Evolutionary conservation across 2,797 vertebrate species (phyloP), one percentile per base, ranked within the genome.

Genomic region (Spinus olivaceus): DNA sequence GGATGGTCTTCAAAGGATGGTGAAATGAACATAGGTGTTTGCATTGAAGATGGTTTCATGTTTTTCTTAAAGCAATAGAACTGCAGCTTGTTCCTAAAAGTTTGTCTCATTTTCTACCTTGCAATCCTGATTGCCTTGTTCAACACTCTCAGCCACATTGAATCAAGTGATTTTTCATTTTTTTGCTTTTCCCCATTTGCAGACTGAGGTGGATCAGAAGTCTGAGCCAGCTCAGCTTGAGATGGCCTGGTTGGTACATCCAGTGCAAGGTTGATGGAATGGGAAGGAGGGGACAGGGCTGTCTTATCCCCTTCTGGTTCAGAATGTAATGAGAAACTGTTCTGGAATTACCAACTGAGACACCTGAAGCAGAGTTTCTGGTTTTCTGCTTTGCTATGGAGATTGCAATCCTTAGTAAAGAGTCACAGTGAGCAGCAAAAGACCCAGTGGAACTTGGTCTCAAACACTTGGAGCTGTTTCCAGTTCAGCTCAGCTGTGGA

Each of bases 391-490:
- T 76, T 65, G n/a, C 47, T 53, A 0, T 25, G 50, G 37, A 79
- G 35, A 28, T 17, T 76, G 47, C 46, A 88, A 1, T 83, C n/a
- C 23, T 61, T 65, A 65, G 28, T 24, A 22, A 57, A 67, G 65
- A 47, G 4, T 54, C 42, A 39, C 22, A 33, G 14, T 21, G 28
- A 71, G 61, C 25, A 57, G 2, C 11, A 44, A 53, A 74, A 21
- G 12, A 67, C 15, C 8, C 7, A 30, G 13, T 53, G 22, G 18
- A n/a, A 17, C 14, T 57, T 0, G 0, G 12, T 78, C 53, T 82
- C 0, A 1, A 66, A 7, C 18, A 37, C 30, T 39, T 86, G 20
- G 33, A 28, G 15, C 27, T 78, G 15, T n/a, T 70, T 60, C 37
- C 24, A 57, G n/a, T 69, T 88, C 25, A 74, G 14, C 21, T 80